Evolutionary conservation across 2,113 vertebrate genomes (phyloP), one percentile per base, ranked within the genome.

Genomic region (Dunckerocampus dactyliophorus): DNA sequence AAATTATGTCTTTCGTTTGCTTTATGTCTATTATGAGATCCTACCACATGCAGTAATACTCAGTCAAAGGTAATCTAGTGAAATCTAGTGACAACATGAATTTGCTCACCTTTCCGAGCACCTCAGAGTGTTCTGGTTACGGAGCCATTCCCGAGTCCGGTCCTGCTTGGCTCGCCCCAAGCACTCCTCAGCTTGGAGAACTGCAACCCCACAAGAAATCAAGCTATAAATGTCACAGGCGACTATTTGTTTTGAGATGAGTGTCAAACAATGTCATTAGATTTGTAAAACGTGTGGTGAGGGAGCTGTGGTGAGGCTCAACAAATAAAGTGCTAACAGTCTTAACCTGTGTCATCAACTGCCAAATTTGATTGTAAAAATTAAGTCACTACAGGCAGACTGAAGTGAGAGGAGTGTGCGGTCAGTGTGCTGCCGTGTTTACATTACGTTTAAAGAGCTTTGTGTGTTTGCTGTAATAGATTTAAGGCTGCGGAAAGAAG

Each of bases 131-230:
- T 84, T 57, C 63, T 92, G 92, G 24, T 80, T 85, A 71, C 74
- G 88, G 67, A 91, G 87, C 90, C 92, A 89, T 17, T 89, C 87
- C 63, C 85, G 89, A 51, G 86, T 88, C 22, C 86, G 86, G 24
- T 91, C 88, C 75, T 71, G 82, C 68, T 74, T 90, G 14, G 79
- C 78, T 60, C 79, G 86, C 62, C 88, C 86, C 58, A 54, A 63
- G 45, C 49, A 72, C 46, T 4, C 45, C 75, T 83, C 62, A 0
- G 85, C 85, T 59, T 83, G 83, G 31, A 70, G 55, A 81, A 55
- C 94, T 96, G 81, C 50, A 54, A 15, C 13, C n/a, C 15, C 56
- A 21, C 80, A 57, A 80, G 76, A 74, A 75, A 89, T 87, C 72
- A 77, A 82, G 16, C 82, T 71, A 75, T 42, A 71, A 72, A 72